Evolutionary conservation across 2,797 vertebrate species (phyloP).

Genomic region (Siniperca scherzeri): DNA sequence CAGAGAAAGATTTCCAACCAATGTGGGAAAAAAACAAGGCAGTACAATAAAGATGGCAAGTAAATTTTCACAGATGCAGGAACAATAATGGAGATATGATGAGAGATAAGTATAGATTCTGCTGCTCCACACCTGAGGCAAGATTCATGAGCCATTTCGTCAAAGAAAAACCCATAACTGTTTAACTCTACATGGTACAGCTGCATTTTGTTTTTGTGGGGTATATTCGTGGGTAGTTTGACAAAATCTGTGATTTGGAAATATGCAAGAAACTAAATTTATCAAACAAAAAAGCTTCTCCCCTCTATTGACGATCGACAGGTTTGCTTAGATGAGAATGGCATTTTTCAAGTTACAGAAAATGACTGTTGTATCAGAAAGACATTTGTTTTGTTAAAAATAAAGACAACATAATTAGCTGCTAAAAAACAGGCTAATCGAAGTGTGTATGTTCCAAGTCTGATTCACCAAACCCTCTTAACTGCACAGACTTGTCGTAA

Average conservation of each 20-base stretch:
- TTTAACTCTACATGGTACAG: neutral
- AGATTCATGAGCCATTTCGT: neutral
- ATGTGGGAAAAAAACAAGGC: slow-evolving; percentile 5
- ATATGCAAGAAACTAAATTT: neutral
- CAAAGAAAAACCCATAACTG: neutral
- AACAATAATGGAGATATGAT: slow-evolving; percentile 12
- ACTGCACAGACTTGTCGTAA: neutral
- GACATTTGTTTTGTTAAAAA: neutral
- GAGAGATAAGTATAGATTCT: slow-evolving; percentile 4
- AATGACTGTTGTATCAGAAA: neutral
- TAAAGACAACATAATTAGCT: too few species aligned
- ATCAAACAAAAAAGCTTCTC: neutral
- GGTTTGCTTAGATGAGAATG: neutral
- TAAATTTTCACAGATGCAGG: neutral
- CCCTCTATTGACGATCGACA: neutral
- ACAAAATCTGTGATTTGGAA: neutral
- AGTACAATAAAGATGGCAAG: neutral
- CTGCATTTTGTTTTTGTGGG: neutral
- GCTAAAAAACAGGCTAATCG: too few species aligned
- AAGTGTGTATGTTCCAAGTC: too few species aligned
- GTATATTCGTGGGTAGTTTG: neutral
- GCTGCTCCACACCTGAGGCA: slow-evolving; percentile 5
- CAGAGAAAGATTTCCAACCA: slow-evolving; percentile 17
- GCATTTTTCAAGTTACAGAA: neutral
- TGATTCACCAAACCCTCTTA: neutral